Evolutionary conservation across 30 jellyfish, hydroid and myxozoan genomes (phyloP).

Genomic region (Mastigias papua): DNA sequence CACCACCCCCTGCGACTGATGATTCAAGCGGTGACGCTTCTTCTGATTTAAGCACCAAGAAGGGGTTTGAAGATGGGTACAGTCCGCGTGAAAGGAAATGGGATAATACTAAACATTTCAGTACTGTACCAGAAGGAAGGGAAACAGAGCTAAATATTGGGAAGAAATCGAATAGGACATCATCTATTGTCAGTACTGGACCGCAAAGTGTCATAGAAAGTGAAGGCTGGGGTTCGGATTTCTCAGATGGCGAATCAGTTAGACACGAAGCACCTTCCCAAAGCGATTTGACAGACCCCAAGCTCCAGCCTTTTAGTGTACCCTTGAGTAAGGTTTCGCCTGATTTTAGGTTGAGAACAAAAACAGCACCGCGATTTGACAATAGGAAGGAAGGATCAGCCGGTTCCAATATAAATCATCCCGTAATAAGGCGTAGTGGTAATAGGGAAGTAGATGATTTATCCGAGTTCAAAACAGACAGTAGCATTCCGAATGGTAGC

Average conservation of each 20-base stretch:
- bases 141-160: slow-evolving; percentile 25
- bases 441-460: slow-evolving; percentile 81
- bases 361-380: slow-evolving; percentile 2
- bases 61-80: slow-evolving; percentile 1
- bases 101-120: slow-evolving; percentile 27
- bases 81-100: background rate
- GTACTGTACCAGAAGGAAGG: slow-evolving; percentile 36
- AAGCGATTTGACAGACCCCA: slow-evolving; percentile 70
- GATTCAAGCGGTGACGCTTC: slow-evolving; percentile 70
- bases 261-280: background rate
- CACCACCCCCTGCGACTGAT: slow-evolving; percentile 85
- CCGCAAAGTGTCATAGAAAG: slow-evolving; percentile 47
- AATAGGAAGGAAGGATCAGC: background rate
- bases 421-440: no score
- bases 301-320: slow-evolving; percentile 70
- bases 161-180: background rate
- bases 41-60: slow-evolving; percentile 61
- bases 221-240: slow-evolving; percentile 91
- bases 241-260: slow-evolving; percentile 55
- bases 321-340: slow-evolving; percentile 39
- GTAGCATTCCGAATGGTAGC: background rate
- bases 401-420: background rate
- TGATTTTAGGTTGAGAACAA: slow-evolving; percentile 36
- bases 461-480: slow-evolving; percentile 36
- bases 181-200: slow-evolving; percentile 14